Evolutionary conservation across 2,888 invertebrate species (phyloP).

Genomic region (Asteroscopus sphinx): DNA sequence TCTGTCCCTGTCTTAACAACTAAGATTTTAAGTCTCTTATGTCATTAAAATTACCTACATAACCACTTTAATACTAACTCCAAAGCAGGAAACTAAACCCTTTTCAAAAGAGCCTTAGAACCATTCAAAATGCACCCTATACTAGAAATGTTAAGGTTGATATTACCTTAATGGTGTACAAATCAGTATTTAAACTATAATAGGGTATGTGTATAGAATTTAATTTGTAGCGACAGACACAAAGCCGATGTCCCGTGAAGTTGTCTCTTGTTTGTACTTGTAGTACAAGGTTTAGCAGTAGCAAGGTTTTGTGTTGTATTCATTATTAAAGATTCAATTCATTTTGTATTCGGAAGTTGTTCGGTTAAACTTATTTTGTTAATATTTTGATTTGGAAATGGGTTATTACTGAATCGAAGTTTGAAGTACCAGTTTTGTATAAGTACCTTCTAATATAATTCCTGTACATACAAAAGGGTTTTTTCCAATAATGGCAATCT

Average conservation of each 20-base stretch:
- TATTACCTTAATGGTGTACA: conserved; percentile 4
- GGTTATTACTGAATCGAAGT: too few relatives aligned
- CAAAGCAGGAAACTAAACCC: conserved; percentile 35
- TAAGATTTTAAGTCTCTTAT: conserved; percentile 45
- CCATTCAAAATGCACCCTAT: conserved; percentile 4
- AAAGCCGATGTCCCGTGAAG: conserved; percentile 24
- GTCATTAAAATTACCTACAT: conserved; percentile 46
- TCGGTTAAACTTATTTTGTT: too few relatives aligned
- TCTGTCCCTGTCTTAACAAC: conserved; percentile 30
- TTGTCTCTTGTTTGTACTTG: conserved; percentile 22
- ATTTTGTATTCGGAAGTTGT: too few relatives aligned
- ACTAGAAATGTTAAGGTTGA: not conserved
- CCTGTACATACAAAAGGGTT: too few relatives aligned
- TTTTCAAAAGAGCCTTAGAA: conserved; percentile 12
- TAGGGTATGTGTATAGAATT: conserved; percentile 12
- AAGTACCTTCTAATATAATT: too few relatives aligned
- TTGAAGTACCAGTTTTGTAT: too few relatives aligned
- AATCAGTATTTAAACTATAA: conserved; percentile 18
- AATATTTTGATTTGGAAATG: too few relatives aligned
- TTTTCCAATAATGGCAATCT: too few relatives aligned
- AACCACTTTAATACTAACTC: conserved; percentile 39
- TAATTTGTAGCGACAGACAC: conserved; percentile 30
- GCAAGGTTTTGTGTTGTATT: conserved; percentile 4
- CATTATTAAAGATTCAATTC: too few relatives aligned
- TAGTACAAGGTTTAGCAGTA: conserved; percentile 4